Evolutionary conservation across 2,888 invertebrate species (phyloP), one percentile per base, ranked within the genome.

Genomic region (Hecatera dysodea): DNA sequence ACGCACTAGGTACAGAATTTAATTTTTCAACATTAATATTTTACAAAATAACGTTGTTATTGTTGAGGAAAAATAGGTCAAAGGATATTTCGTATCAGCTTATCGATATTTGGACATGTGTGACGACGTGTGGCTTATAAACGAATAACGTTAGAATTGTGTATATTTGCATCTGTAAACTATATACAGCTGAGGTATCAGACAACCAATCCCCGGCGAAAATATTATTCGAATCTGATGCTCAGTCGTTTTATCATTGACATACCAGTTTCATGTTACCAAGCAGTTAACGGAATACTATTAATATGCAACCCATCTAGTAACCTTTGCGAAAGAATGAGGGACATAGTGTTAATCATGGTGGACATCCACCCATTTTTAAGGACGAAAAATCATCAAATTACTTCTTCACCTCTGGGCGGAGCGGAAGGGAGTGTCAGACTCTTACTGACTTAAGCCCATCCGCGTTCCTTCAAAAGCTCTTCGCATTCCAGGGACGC

Each of bases 51-150:
- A 73, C 24, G 1, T 36, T 17, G 1, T 33, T 15, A 9, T 71
- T 17, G 27, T 19, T 39, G 0, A 33, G 12, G 2, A 53, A 29
- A 75, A 68, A 22, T 39, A 46, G 72, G 68, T 68, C 76, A 76
- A 67, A 75, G n/a, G 24, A 72, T 50, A 17, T 75, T 75, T 27
- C 15, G 8, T 57, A 52, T 48, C 42, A 36, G 7, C 44, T 56
- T 75, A 56, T 67, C 72, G 6, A 42, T 50, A 67, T 59, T 52
- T 76, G 24, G 44, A 19, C 76, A 68, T 76, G 52, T 53, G 76
- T 27, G 17, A 6, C 12, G 46, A 4, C 29, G 2, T 2, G 29
- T 36, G 22, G n/a, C 61, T 22, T 12, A 48, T 5, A 39, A 24
- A 44, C 12, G 24, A 39, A 64, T 46, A 33, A 12, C 9, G 39